A percentile compares a stretch with the other conserved stretches of the same genome.
phyloP scores from a whole-genome alignment of 1,140 invertebrate species.

The Bombus waltoni region DNA sequence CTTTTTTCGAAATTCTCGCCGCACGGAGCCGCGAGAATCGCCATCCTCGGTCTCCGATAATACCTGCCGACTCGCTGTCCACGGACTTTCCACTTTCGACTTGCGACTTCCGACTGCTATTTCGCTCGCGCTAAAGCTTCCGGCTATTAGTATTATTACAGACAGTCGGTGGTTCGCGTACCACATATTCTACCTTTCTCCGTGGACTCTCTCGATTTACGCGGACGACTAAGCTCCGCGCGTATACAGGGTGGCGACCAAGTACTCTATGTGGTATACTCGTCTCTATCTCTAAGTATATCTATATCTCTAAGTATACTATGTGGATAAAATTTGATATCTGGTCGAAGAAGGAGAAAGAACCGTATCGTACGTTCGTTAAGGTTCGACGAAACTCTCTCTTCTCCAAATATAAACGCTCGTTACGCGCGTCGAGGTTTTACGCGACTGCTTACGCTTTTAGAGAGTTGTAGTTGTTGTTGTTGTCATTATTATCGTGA shows the following conservation, averaged over 20 bases:
- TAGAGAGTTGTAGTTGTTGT: too few relatives aligned
- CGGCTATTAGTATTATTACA: conserved; percentile 7
- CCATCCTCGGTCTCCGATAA: background rate
- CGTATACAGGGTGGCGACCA: background rate
- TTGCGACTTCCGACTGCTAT: conserved; percentile 3
- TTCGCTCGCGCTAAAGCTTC: conserved; percentile 8
- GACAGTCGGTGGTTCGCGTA: background rate
- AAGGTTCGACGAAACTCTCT: too few relatives aligned
- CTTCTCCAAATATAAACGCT: too few relatives aligned
- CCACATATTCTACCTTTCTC: conserved; percentile 1
- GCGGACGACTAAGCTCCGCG: conserved; percentile 1
- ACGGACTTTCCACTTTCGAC: background rate
- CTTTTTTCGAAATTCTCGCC: too few relatives aligned
- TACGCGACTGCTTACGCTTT: too few relatives aligned
- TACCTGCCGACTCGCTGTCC: background rate
- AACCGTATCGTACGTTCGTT: background rate
- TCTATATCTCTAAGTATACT: too few relatives aligned
- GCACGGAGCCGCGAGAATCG: background rate
- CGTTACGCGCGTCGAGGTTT: too few relatives aligned
- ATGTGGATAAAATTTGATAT: too few relatives aligned
- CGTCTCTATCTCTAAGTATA: too few relatives aligned
- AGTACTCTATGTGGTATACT: too few relatives aligned
- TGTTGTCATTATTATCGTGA: too few relatives aligned
- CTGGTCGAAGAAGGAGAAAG: background rate
- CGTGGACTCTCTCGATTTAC: background rate